A percentile compares a stretch with the other conserved stretches of the same genome.
These are phyloP conservation scores for Rambutsinella grinnellia DNA, from an alignment of 2,888 invertebrate genomes.

Conservation along the genomic window DNA sequence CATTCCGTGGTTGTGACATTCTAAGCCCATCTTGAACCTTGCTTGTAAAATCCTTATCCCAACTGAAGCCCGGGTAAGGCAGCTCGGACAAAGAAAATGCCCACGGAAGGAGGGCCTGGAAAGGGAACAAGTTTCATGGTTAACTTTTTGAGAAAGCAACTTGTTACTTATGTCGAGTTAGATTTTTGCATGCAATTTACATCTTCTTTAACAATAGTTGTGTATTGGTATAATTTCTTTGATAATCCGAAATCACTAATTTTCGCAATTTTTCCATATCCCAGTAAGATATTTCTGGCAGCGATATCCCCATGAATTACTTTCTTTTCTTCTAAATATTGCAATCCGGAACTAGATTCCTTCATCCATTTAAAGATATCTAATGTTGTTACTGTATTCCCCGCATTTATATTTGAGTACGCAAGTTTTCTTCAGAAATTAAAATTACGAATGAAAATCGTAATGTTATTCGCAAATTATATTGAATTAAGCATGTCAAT, in stretches of 20 bases:
- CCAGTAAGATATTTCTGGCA: conserved; percentile 47
- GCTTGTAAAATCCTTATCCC: conserved; percentile 49
- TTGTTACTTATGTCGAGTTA: not conserved
- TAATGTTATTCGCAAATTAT: too few relatives aligned
- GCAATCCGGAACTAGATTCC: conserved; percentile 48
- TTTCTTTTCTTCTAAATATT: conserved; percentile 50
- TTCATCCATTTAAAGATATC: conserved; percentile 50
- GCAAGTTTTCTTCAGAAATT: conserved; percentile 1
- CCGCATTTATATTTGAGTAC: conserved; percentile 19
- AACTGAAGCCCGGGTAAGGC: conserved; percentile 53
- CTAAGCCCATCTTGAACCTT: conserved; percentile 45
- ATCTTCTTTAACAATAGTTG: conserved; percentile 43
- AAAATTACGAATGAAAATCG: not conserved
- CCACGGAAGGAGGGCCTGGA: conserved; percentile 49
- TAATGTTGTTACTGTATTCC: conserved; percentile 39
- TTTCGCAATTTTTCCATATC: conserved; percentile 43
- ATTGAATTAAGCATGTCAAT: not conserved
- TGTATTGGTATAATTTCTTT: conserved; percentile 55
- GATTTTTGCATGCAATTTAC: too few relatives aligned
- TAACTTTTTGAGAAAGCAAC: conserved; percentile 4
- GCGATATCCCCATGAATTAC: conserved; percentile 56
- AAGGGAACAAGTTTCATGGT: not conserved
- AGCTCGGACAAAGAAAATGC: conserved; percentile 50
- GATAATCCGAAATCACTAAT: conserved; percentile 56
- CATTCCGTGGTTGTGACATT: conserved; percentile 52